Base-by-base conservation (phyloP, 1,140 invertebrate genomes). In the Drosophila chauvacae region DNA sequence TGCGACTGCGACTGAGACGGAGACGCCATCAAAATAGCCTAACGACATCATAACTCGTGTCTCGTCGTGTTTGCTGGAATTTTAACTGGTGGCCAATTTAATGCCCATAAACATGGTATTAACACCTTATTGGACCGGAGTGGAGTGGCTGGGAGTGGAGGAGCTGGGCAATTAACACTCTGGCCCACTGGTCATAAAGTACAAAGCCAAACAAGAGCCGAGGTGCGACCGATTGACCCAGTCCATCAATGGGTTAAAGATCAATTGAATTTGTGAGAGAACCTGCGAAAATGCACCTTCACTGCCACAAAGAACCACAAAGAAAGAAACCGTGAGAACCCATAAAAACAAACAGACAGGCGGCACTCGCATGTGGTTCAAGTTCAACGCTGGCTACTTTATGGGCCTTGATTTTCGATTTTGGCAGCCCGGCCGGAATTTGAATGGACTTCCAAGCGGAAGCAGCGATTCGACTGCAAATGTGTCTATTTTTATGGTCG, bases 31-130 rank as follows among this genome's bases (percentile, higher is more conserved):
- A 75, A 73, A 73, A 64, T 85, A 71, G 62, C 47, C 81, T 85
- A 87, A 86, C 66, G 83, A 87, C 79, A 82, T 72, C 83, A 87
- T 87, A 77, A 82, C 76, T 76, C 72, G 64, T 61, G 61, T 68
- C 42, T 64, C 51, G 72, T 77, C 71, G 77, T 72, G 65, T 65
- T 69, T 65, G 70, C 80, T 66, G 51, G 69, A 63, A 82, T 71
- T 86, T 76, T 68, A 87, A 84, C 80, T 74, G 85, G 69, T 90
- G 85, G 69, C 80, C 81, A 81, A 85, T 88, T 90, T 81, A 90
- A 90, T 90, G 85, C 65, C 78, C 85, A 90, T 88, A 85, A 88
- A 88, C 41, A 50, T 84, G 77, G 65, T 77, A 90, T 88, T 88
- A 88, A 84, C 84, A 88, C 81, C 85, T 88, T 88, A 82, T 88